Percentiles rank a stretch among this genome's conserved stretches.
Conservation (phyloP, 2,888 invertebrate species). For the Taenaris catops region DNA sequence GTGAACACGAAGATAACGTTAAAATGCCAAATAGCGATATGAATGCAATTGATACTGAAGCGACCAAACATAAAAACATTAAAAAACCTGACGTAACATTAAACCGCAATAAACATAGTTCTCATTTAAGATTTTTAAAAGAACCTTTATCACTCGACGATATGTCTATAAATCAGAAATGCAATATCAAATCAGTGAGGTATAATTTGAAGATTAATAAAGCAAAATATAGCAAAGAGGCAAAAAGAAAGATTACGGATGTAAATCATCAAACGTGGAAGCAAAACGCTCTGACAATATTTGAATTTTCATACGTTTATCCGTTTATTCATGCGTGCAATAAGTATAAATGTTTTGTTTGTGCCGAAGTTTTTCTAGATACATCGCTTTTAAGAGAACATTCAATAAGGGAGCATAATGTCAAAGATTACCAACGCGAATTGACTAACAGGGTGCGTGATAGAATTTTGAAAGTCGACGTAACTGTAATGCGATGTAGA, state of each 20-base stretch:
- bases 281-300: conserved; percentile 45
- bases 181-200: conserved; percentile 28
- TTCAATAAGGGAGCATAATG: conserved; percentile 33
- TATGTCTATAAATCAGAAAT: conserved; percentile 28
- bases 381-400: conserved; percentile 41
- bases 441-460: conserved; percentile 42
- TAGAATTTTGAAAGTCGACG: conserved; percentile 53
- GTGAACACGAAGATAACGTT: conserved; percentile 29
- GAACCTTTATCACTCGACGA: conserved; percentile 43
- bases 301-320: conserved; percentile 50
- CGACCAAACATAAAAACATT: conserved; percentile 1
- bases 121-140: conserved; percentile 33
- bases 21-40: conserved; percentile 5
- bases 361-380: conserved; percentile 41
- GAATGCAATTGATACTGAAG: conserved; percentile 2
- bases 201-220: conserved; percentile 38
- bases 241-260: conserved; percentile 22
- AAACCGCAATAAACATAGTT: not conserved
- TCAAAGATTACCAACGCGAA: conserved; percentile 39
- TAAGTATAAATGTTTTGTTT: conserved; percentile 57
- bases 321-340: conserved; percentile 51
- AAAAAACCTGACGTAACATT: conserved; percentile 14
- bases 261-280: conserved; percentile 36
- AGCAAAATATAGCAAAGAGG: conserved; percentile 19
- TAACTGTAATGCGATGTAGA: conserved; percentile 45